Base-by-base conservation (phyloP, 1,140 invertebrate genomes). In the Daktulosphaira vitifoliae region DNA sequence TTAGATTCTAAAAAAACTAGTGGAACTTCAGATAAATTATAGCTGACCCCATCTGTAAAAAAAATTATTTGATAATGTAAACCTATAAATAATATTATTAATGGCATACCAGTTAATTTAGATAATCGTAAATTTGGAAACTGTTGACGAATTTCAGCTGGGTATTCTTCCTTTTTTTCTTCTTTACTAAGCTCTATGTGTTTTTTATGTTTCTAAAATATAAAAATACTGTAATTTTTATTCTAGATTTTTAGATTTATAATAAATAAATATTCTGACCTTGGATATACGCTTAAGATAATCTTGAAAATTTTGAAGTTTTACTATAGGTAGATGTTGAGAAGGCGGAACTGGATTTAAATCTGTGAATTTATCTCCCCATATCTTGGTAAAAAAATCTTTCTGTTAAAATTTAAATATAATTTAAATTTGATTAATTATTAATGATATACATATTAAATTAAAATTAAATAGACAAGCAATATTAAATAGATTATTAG, bases 361-460 rank as follows among this genome's bases (percentile, higher is more conserved):
- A 67, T 96, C 92, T 7, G 95, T 81, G 77, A 98, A 98, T 65
- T 82, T 82, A 72, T 96, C 93, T 42, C 96, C 96, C 96, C 96
- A 99, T 68, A 92, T 95, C 76, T 92, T 93, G 1, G 94, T 96
- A 72, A 99, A 94, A 71, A 99, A 93, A 73, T 95, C 91, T 70
- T 77, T 78, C 78, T 75, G 65, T 33, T n/a, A n/a, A 33, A 11
- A 68, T 38, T 3, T 66, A 25, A 44, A 52, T 59, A 8, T 20
- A 66, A 33, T 42, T 9, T 3, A 18, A n/a, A 26, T 51, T 29
- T 48, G 33, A 67, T 49, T 26, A 11, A 18, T 65, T 23, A 5
- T 64, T 29, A 38, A 15, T 15, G 13, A 53, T 18, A 5, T 56
- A 54, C 18, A 5, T 42, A 6, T 53, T 7, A 62, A 54, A 65